Evolutionary conservation across 2,113 vertebrate genomes (phyloP), one percentile per base, ranked within the genome.

Genomic region (Misgurnus anguillicaudatus): DNA sequence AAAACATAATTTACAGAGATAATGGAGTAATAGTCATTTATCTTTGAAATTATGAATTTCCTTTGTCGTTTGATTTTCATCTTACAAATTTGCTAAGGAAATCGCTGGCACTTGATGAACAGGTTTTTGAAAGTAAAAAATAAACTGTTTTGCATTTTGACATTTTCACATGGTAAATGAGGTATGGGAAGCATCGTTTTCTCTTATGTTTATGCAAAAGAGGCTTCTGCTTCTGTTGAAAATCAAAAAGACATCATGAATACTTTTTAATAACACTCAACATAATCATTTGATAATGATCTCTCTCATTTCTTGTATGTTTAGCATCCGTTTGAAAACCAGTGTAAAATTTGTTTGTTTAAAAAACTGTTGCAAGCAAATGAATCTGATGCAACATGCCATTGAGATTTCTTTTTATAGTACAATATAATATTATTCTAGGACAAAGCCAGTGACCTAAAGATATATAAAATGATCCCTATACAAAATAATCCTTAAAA

Each of bases 191-290:
- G 21, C 4, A n/a, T 39, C 70, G 38, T 64, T 71, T 71, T 31
- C 57, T 21, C 55, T 69, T 41, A 79, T 71, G 76, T 73, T 65
- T 78, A 85, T 83, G 82, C 80, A 80, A 83, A 86, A 63, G 47
- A 75, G n/a, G 17, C 9, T 57, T 66, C 24, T 19, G 45, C 21
- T 70, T 11, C 31, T 45, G 68, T 38, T 51, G 7, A 61, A 58
- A 58, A 58, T 42, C 69, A 58, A 58, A 8, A 42, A 58, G 11
- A 72, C 19, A 58, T 71, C 0, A 71, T 42, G 6, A 58, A 16
- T 42, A 4, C 4, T 72, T 42, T 72, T 5, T 42, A 10, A 58
- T 39, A 17, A n/a, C 39, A 31, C 13, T 38, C 11, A 55, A 74
- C 21, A 39, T 17, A 31, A 36, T 17, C 19, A 9, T 17, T 13